Percentiles rank a stretch among this genome's conserved stretches.
These are phyloP conservation scores for Sphenodon punctatus DNA, from an alignment of 2,797 vertebrate genomes.

Conservation along the genomic window DNA sequence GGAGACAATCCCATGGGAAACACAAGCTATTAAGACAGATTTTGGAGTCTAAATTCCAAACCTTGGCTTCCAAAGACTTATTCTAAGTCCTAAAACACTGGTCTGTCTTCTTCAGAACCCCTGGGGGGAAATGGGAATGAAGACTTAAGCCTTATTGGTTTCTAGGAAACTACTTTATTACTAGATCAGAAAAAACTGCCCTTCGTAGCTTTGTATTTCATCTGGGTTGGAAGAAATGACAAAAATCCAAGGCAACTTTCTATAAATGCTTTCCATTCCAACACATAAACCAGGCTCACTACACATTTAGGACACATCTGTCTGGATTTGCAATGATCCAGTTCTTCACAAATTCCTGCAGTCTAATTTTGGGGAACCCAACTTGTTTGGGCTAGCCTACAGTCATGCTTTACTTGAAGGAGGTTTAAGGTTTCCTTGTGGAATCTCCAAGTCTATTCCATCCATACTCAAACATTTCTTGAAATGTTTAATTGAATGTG, in stretches of 20 bases:
- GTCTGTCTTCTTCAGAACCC: neutral
- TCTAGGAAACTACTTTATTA: no score
- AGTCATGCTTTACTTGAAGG: neutral
- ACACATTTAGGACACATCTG: neutral
- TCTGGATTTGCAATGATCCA: neutral
- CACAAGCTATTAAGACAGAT: no score
- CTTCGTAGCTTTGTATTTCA: neutral
- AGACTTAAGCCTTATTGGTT: no score
- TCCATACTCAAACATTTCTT: neutral
- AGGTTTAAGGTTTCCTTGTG: neutral
- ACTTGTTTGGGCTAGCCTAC: fast-evolving
- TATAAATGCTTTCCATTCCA: neutral
- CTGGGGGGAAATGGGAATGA: neutral
- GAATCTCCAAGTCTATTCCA: neutral
- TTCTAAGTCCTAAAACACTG: neutral
- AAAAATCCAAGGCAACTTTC: neutral
- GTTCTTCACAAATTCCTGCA: neutral
- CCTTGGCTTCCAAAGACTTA: neutral
- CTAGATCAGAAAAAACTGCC: no score
- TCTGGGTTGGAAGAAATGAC: neutral
- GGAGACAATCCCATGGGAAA: no score
- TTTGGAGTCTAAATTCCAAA: neutral
- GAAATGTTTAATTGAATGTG: neutral
- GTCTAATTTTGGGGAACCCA: no score
- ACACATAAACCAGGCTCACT: neutral